Percentiles rank a stretch among this genome's conserved stretches.
phyloP scores from a whole-genome alignment of 2,888 invertebrate species.

The Sepiola atlantica region DNA sequence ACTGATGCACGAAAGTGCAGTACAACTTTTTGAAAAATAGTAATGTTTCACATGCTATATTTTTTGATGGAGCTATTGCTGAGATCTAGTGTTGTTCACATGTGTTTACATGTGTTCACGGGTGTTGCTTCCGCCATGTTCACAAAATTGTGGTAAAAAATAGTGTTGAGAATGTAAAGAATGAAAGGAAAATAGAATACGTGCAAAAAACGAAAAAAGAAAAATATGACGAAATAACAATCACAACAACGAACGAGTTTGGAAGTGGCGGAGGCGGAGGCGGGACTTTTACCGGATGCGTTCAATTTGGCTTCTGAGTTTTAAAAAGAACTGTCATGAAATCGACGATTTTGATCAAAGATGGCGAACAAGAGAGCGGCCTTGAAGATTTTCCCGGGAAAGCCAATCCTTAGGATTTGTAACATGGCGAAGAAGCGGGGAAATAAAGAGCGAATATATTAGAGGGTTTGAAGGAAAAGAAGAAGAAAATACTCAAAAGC shows the following conservation, averaged over 20 bases:
- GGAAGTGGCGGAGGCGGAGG: too few species aligned
- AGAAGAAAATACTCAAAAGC: neutral
- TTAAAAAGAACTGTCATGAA: neutral
- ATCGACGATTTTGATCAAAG: neutral
- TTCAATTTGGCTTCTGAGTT: neutral
- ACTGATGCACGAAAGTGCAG: too few species aligned
- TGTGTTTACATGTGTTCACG: too few species aligned
- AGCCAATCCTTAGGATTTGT: constrained; percentile 8
- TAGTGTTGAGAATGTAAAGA: neutral
- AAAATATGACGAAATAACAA: neutral
- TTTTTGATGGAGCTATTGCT: too few species aligned
- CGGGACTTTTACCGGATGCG: neutral
- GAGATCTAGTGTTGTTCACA: too few species aligned
- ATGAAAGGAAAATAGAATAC: too few species aligned
- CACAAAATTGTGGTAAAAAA: too few species aligned
- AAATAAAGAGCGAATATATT: neutral
- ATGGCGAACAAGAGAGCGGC: neutral
- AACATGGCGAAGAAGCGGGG: neutral
- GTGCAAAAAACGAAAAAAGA: neutral
- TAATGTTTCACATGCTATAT: too few species aligned
- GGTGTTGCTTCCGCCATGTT: too few species aligned
- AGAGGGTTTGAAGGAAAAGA: neutral
- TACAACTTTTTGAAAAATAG: too few species aligned
- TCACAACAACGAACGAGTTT: neutral
- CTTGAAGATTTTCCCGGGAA: neutral